Evolutionary conservation across 1,140 invertebrate species (phyloP).

Genomic region (Drosophila novamexicana): DNA sequence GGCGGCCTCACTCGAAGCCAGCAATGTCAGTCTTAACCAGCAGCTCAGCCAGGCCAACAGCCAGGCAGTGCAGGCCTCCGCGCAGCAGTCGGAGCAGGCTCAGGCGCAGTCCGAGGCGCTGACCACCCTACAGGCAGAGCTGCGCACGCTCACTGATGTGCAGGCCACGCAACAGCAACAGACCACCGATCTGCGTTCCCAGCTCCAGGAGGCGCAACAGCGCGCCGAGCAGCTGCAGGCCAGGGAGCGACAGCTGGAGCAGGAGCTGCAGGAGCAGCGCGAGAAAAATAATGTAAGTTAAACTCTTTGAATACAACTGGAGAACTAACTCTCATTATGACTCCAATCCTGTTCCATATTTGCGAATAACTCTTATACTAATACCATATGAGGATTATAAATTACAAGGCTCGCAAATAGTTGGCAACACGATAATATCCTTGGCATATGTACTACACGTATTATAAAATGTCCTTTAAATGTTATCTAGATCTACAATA

Average conservation of each 20-base stretch:
- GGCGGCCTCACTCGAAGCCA: constrained; percentile 38
- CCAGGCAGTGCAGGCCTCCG: constrained; percentile 50
- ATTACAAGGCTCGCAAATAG: no score
- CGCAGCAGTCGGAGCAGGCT: constrained; percentile 63
- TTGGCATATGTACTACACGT: no score
- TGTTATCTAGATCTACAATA: neutral
- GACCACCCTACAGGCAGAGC: constrained; percentile 47
- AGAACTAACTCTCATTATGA: no score
- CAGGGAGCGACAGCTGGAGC: constrained; percentile 70
- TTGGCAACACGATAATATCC: no score
- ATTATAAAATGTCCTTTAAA: neutral
- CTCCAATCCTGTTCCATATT: no score
- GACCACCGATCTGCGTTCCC: constrained; percentile 53
- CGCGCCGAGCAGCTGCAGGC: constrained; percentile 56
- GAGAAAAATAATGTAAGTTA: constrained; percentile 91
- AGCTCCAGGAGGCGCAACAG: constrained; percentile 66
- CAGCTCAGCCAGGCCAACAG: constrained; percentile 55
- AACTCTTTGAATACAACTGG: neutral
- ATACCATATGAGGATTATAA: no score
- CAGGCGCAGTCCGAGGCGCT: constrained; percentile 54
- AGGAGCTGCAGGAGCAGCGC: constrained; percentile 88
- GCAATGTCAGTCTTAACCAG: constrained; percentile 44
- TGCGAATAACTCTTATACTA: no score
- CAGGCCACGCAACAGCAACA: constrained; percentile 57
- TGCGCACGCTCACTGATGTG: constrained; percentile 42